phyloP scores from a whole-genome alignment of 2,797 vertebrate genomes.

The Mormyrops boulengeri region DNA sequence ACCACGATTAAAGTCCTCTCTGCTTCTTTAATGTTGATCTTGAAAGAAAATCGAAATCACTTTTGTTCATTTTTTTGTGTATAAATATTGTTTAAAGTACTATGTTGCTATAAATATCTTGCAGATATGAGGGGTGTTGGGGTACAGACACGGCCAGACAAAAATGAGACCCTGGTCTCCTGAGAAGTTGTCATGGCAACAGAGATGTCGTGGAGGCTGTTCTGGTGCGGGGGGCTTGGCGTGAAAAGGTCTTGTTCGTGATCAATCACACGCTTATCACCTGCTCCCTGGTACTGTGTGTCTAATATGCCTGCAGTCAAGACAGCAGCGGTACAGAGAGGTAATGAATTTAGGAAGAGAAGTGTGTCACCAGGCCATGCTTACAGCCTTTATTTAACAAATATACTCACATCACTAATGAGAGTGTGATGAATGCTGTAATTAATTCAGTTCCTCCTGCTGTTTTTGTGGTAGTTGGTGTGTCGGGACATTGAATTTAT shows the following conservation, averaged over 20 bases:
- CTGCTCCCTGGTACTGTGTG: neutral
- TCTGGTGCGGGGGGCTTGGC: neutral
- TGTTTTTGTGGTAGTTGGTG: neutral
- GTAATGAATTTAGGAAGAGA: neutral
- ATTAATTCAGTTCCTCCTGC: neutral
- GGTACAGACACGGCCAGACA: neutral
- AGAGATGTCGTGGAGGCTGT: neutral
- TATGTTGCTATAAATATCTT: neutral
- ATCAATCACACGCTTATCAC: neutral
- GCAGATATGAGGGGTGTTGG: neutral
- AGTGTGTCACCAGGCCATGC: neutral
- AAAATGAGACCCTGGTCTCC: neutral
- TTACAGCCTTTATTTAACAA: neutral
- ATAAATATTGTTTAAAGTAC: neutral
- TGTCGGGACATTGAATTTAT: neutral
- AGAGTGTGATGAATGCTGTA: neutral
- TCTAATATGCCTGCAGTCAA: neutral
- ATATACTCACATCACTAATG: neutral
- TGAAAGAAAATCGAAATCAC: neutral
- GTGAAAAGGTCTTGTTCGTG: neutral
- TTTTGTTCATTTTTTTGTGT: neutral
- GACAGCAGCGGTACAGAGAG: neutral
- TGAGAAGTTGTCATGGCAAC: slow-evolving; percentile 2
- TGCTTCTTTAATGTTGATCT: neutral
- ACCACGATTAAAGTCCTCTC: neutral